Conservation (phyloP, 1,140 invertebrate species). For the Onthophagus taurus region DNA sequence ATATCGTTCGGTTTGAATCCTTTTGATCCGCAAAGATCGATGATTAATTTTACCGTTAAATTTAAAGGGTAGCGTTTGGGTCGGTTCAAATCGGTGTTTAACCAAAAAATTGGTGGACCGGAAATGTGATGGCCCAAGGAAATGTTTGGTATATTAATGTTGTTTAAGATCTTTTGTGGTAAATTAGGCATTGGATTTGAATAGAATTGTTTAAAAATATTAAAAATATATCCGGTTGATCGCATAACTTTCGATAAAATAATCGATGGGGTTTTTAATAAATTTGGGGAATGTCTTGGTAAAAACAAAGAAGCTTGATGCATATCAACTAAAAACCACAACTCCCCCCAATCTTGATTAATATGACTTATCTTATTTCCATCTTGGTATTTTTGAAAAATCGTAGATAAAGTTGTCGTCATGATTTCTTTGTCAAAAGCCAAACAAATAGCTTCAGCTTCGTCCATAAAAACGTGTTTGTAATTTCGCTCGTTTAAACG, state of each 20-base stretch:
- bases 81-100: constrained; percentile 14
- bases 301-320: constrained; percentile 37
- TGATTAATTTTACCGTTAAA: constrained; percentile 27
- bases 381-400: constrained; percentile 25
- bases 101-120: constrained; percentile 35
- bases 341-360: constrained; percentile 24
- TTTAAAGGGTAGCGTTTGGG: constrained; percentile 16
- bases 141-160: constrained; percentile 27
- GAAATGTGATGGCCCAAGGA: constrained; percentile 27
- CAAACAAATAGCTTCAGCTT: constrained; percentile 35
- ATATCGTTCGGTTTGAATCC: constrained; percentile 35
- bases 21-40: constrained; percentile 34
- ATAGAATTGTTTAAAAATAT: constrained; percentile 33
- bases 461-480: constrained; percentile 37
- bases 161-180: constrained; percentile 17
- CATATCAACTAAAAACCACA: constrained; percentile 38
- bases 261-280: constrained; percentile 32
- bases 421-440: constrained; percentile 32
- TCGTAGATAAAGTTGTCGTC: constrained; percentile 25
- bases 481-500: constrained; percentile 28
- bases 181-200: constrained; percentile 25
- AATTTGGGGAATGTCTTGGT: constrained; percentile 32
- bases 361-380: constrained; percentile 19
- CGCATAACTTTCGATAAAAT: constrained; percentile 33
- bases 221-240: constrained; percentile 32